A percentile compares a stretch with the other conserved stretches of the same genome.
phyloP scores from a whole-genome alignment of 1,140 invertebrate species.

The Sycobia sp. region DNA sequence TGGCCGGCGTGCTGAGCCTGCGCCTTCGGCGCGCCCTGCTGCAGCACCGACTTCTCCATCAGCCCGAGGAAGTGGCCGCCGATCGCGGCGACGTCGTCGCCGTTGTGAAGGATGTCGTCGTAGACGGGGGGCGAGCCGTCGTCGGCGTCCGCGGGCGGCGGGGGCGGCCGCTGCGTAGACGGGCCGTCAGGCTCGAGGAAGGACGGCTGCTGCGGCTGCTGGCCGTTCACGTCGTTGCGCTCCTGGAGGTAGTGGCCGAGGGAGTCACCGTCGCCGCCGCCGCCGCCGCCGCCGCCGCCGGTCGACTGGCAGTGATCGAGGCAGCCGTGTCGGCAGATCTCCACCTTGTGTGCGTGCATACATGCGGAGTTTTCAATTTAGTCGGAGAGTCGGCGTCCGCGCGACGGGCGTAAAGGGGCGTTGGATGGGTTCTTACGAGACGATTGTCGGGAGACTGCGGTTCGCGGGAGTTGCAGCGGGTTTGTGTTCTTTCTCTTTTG shows the following conservation, averaged over 20 bases:
- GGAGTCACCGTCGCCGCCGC: slow-evolving; percentile 44
- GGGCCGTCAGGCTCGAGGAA: not conserved
- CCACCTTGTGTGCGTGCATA: slow-evolving; percentile 67
- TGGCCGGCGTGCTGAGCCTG: too few species aligned
- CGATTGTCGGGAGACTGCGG: too few species aligned
- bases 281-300: slow-evolving; percentile 44
- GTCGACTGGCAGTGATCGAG: slow-evolving; percentile 83
- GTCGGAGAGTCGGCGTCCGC: too few species aligned
- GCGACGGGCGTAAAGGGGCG: too few species aligned
- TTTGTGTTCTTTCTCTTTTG: too few species aligned
- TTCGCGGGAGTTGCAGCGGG: too few species aligned
- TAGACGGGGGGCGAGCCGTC: slow-evolving; percentile 62
- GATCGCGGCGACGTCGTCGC: slow-evolving; percentile 60
- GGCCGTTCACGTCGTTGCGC: slow-evolving; percentile 53
- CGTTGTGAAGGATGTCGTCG: slow-evolving; percentile 68
- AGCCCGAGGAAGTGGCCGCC: slow-evolving; percentile 53
- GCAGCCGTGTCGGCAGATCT: slow-evolving; percentile 90
- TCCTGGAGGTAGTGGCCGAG: slow-evolving; percentile 53
- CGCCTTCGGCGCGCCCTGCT: slow-evolving; percentile 48
- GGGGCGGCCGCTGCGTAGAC: slow-evolving; percentile 28
- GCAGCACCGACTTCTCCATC: slow-evolving; percentile 57
- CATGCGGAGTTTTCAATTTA: too few species aligned
- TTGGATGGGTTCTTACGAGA: too few species aligned
- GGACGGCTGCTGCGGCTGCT: slow-evolving; percentile 33
- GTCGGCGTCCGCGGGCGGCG: slow-evolving; percentile 45